These are phyloP conservation scores for Chloroceryle inda DNA, from an alignment of 2,797 vertebrate genomes.

Conservation along the genomic window DNA sequence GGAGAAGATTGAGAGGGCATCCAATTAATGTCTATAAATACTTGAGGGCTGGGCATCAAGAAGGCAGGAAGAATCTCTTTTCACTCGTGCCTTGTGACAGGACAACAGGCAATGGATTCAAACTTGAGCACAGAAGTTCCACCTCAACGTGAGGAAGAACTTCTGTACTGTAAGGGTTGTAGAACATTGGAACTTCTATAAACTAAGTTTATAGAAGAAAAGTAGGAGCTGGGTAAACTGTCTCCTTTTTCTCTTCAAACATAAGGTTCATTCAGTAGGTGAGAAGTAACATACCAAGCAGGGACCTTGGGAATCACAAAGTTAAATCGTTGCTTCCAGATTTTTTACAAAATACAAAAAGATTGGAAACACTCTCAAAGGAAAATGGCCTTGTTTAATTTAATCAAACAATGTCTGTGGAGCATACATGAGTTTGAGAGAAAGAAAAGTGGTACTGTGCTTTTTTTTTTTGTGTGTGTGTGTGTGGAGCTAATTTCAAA, in stretches of 20 bases:
- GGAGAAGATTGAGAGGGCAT: no score
- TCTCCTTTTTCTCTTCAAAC: background rate
- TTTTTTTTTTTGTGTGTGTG: background rate
- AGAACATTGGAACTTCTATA: background rate
- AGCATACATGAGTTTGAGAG: background rate
- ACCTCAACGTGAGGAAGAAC: no score
- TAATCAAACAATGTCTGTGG: background rate
- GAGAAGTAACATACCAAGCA: background rate
- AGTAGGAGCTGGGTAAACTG: background rate
- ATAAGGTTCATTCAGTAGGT: background rate
- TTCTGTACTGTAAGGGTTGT: no score
- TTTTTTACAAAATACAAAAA: background rate
- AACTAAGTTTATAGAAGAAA: background rate
- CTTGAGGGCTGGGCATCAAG: no score
- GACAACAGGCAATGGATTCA: no score
- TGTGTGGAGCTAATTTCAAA: constrained; percentile 11
- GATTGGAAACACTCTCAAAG: background rate
- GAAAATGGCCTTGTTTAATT: constrained; percentile 2
- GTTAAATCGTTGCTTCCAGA: background rate
- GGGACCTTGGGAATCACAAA: background rate
- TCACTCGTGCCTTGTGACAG: no score
- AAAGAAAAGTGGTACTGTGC: background rate
- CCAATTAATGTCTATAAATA: no score
- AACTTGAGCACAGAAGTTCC: no score
- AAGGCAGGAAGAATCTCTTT: no score